Percentiles rank a stretch among this genome's conserved stretches.
Evolutionary conservation across 1,140 invertebrate species (phyloP).

Genomic region (Cydia strobilella): DNA sequence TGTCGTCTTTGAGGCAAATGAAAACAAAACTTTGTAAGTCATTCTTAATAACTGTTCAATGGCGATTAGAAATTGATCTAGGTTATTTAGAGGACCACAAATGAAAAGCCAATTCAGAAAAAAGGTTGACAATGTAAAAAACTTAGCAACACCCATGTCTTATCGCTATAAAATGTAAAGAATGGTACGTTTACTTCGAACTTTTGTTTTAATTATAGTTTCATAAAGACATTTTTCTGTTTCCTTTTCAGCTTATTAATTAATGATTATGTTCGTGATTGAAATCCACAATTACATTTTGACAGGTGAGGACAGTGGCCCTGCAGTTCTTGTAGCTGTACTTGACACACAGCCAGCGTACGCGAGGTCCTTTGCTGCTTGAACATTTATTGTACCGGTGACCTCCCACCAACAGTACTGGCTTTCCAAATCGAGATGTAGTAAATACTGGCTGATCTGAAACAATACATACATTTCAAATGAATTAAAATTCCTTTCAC

Average conservation of each 20-base stretch:
- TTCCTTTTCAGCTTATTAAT: too few species aligned
- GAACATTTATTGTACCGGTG: conserved; percentile 7
- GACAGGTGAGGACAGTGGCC: neutral
- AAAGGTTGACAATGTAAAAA: too few species aligned
- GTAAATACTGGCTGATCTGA: neutral
- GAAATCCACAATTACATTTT: neutral
- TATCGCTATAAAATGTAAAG: too few species aligned
- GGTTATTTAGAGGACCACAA: too few species aligned
- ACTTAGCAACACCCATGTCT: too few species aligned
- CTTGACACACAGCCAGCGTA: neutral
- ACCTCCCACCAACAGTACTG: conserved; percentile 5
- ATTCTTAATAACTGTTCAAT: neutral
- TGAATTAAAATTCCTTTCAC: too few species aligned
- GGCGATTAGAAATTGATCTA: too few species aligned
- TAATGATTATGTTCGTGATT: neutral
- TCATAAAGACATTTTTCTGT: too few species aligned
- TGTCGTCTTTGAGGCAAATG: too few species aligned
- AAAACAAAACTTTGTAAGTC: neutral
- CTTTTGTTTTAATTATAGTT: too few species aligned
- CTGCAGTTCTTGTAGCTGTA: neutral
- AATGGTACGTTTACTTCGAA: too few species aligned
- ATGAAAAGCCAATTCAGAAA: too few species aligned
- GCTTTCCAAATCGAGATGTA: neutral
- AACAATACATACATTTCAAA: neutral
- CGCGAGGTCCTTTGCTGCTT: neutral